A percentile compares a stretch with the other conserved stretches of the same genome.
phyloP scores from a whole-genome alignment of 2,113 vertebrate species.

The Macaca mulatta region DNA sequence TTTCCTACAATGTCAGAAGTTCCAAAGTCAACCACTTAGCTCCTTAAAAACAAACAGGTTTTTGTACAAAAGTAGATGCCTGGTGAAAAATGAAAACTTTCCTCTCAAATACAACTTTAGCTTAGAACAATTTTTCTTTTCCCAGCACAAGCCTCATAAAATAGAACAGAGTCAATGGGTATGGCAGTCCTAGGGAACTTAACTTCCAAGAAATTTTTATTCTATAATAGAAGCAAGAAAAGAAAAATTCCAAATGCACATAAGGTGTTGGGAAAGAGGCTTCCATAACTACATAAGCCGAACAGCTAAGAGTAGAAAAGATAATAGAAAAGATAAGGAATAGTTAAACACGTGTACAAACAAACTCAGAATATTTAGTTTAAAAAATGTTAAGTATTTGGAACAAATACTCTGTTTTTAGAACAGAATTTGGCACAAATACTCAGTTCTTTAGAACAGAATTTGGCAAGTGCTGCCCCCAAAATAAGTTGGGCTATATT shows the following conservation, averaged over 20 bases:
- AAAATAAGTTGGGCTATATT: background rate
- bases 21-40: background rate
- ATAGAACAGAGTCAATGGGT: background rate
- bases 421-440: background rate
- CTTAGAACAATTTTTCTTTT: background rate
- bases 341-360: background rate
- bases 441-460: too few species aligned
- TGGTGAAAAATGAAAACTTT: background rate
- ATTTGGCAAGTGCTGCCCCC: background rate
- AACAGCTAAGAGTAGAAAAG: background rate
- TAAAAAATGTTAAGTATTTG: background rate
- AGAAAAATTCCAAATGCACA: background rate
- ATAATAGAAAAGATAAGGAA: too few species aligned
- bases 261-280: background rate
- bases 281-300: background rate
- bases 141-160: background rate
- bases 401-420: background rate
- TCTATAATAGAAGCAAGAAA: constrained; percentile 15
- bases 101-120: background rate
- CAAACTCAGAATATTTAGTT: background rate
- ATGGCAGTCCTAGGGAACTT: background rate
- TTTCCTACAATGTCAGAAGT: background rate
- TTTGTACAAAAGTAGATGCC: background rate
- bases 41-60: background rate
- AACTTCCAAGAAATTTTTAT: background rate